A percentile compares a stretch with the other conserved stretches of the same genome.
Conservation (phyloP, 1,140 invertebrate species). For the Babylonia areolata region DNA sequence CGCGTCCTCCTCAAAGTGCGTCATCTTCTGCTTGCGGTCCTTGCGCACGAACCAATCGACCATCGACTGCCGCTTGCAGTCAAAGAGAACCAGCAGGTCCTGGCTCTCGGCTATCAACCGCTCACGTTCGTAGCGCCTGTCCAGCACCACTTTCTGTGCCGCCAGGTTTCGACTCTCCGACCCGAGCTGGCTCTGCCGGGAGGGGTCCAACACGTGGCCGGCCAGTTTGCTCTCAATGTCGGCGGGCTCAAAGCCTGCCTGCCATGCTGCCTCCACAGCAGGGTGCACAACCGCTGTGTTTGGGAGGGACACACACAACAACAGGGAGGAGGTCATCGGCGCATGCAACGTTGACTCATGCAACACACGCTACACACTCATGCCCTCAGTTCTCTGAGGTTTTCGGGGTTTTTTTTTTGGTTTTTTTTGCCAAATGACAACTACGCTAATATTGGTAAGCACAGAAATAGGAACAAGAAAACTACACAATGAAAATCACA, state of each 20-base stretch:
- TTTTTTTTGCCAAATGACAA: too few relatives aligned
- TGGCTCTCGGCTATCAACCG: neutral
- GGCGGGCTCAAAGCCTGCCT: neutral
- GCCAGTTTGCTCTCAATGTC: neutral
- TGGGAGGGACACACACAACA: neutral
- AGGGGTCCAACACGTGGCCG: neutral
- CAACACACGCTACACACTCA: too few relatives aligned
- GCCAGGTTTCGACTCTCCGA: neutral
- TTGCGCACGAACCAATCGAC: conserved; percentile 10
- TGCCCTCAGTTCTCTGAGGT: too few relatives aligned
- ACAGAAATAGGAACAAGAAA: too few relatives aligned
- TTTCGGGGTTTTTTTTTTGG: too few relatives aligned
- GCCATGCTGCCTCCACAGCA: neutral
- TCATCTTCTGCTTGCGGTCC: neutral
- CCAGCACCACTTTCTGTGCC: neutral
- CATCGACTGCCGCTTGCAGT: neutral
- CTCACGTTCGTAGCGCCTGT: conserved; percentile 5
- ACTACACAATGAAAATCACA: too few relatives aligned
- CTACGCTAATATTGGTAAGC: too few relatives aligned
- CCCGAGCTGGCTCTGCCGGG: neutral
- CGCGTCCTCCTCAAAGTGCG: conserved; percentile 15
- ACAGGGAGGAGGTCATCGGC: too few relatives aligned
- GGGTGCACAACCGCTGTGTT: neutral
- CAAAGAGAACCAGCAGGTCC: neutral
- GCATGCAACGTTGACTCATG: too few relatives aligned